Base-by-base conservation (phyloP, 2,113 vertebrate species). In the Sardina pilchardus region DNA sequence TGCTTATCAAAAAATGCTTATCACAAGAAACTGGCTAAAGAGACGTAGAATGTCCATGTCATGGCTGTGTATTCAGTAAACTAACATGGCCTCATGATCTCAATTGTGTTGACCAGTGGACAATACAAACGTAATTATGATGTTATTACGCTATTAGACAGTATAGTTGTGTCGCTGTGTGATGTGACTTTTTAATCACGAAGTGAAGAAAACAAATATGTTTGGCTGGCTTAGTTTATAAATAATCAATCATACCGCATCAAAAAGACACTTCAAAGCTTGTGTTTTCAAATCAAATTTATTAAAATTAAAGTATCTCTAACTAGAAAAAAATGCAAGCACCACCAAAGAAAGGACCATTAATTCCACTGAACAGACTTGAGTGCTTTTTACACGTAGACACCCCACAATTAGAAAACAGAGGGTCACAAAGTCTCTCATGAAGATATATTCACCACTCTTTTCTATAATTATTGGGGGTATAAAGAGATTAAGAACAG, bases 261-360 rank as follows among this genome's bases (percentile, higher is more conserved):
- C 30, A 34, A 78, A 34, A 78, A 78, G 14, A 36, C 30, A 78
- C 30, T 4, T 12, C 36, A 36, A 36, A 36, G 30, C 0, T 34
- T 34, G 30, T 78, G 71, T 78, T 78, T 78, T 78, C 71, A 36
- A 78, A 78, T 71, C 30, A 78, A 95, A 96, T 86, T 90, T 84
- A 91, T 96, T 96, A 96, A 97, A 96, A 98, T 98, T 96, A 96
- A 97, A 98, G 97, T 96, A 96, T 97, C 97, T 97, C 96, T 96
- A 96, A 96, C 96, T 97, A 98, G 96, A 97, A 98, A 99, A 99
- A 87, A 95, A 95, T 97, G 96, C 96, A 96, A 98, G 97, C 97
- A 97, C 97, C 97, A 97, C 97, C 95, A 98, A 99, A 99, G 96
- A 96, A 97, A 97, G 96, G 98, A 96, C 45, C 97, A 98, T 98